phyloP scores from a whole-genome alignment of 2,888 invertebrate species.

The Drosophila lutescens region DNA sequence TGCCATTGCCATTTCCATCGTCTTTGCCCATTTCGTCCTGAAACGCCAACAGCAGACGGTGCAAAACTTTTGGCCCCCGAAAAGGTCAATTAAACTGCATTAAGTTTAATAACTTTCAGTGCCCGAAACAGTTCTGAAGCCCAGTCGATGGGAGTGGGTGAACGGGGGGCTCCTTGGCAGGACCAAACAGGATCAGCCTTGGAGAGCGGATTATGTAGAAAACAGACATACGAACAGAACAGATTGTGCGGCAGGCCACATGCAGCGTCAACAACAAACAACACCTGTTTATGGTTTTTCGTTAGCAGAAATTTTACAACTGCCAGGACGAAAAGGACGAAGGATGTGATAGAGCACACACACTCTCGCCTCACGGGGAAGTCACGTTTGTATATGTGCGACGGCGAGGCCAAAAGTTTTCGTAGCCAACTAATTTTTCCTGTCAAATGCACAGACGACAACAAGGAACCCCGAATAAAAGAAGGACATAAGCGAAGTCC shows the following conservation, averaged over 20 bases:
- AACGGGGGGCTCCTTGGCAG: background rate
- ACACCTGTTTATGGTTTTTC: conserved; percentile 79
- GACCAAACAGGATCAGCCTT: conserved; percentile 48
- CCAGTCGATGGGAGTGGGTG: conserved; percentile 35
- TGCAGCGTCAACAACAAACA: conserved; percentile 65
- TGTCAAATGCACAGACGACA: conserved; percentile 79
- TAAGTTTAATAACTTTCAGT: conserved; percentile 79
- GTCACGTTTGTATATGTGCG: conserved; percentile 10
- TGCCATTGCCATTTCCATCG: background rate
- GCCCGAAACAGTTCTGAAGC: conserved; percentile 55
- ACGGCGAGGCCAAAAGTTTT: conserved; percentile 71
- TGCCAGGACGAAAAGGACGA: conserved; percentile 46
- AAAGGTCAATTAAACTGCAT: conserved; percentile 80
- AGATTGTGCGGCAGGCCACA: conserved; percentile 77
- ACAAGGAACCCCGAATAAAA: conserved; percentile 52
- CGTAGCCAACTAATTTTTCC: conserved; percentile 80
- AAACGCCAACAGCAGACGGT: conserved; percentile 68
- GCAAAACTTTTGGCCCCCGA: conserved; percentile 66
- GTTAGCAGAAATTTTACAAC: conserved; percentile 72
- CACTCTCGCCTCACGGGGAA: conserved; percentile 2
- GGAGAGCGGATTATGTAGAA: conserved; percentile 72
- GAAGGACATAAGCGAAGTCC: conserved; percentile 8
- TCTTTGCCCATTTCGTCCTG: background rate
- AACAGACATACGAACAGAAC: conserved; percentile 66
- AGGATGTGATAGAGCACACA: conserved; percentile 40